Conservation (phyloP, 2,113 vertebrate species). For the Bambusicola thoracicus region DNA sequence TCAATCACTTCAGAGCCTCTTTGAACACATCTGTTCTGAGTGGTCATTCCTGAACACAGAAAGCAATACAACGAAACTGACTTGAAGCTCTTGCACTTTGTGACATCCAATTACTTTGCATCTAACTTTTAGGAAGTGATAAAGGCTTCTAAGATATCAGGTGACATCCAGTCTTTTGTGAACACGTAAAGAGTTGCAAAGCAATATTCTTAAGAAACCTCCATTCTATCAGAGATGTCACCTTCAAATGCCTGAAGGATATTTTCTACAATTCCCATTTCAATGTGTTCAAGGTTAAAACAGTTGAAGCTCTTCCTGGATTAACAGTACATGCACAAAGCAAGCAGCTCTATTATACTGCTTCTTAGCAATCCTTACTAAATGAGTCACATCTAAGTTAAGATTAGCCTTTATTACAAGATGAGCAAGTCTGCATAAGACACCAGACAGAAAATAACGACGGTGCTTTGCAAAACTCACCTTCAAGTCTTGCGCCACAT, state of each 20-base stretch:
- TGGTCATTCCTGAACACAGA: background rate
- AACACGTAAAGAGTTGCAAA: background rate
- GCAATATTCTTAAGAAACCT: background rate
- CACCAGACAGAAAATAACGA: background rate
- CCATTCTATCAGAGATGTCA: background rate
- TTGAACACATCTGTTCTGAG: background rate
- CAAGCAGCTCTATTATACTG: background rate
- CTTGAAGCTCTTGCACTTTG: background rate
- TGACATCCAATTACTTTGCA: background rate
- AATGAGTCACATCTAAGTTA: background rate
- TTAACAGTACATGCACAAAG: background rate
- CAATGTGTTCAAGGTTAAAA: background rate
- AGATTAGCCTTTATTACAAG: background rate
- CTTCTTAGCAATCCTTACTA: background rate
- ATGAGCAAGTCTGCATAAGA: background rate
- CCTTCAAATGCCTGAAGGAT: background rate
- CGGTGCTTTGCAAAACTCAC: constrained; percentile 69
- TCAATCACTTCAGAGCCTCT: background rate
- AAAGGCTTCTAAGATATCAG: background rate
- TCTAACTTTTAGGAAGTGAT: background rate
- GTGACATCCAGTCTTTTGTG: background rate
- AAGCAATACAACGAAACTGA: background rate
- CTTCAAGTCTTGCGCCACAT: constrained; percentile 99
- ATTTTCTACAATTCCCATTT: background rate
- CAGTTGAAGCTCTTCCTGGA: background rate